These are phyloP conservation scores for Leptogaster cylindrica DNA, from an alignment of 2,888 invertebrate genomes.

Conservation along the genomic window DNA sequence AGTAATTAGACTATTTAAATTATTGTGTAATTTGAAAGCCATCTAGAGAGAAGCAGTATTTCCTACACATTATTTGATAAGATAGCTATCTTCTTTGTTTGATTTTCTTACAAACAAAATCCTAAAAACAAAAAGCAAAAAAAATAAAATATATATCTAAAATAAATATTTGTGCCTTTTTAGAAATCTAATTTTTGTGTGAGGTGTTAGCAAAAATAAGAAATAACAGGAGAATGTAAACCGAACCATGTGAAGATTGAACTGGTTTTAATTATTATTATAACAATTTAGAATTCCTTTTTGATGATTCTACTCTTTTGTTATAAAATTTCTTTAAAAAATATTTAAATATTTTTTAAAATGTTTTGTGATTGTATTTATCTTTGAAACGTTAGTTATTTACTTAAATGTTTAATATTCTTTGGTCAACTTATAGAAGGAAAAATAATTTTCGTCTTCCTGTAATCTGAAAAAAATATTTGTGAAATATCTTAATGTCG, in stretches of 20 bases:
- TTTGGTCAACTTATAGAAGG: too few species aligned
- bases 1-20: background rate
- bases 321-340: background rate
- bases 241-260: slow-evolving; percentile 15
- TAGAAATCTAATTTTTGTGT: slow-evolving; percentile 39
- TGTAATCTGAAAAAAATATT: too few species aligned
- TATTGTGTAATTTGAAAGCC: slow-evolving; percentile 2
- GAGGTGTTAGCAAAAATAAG: slow-evolving; percentile 7
- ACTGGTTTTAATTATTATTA: slow-evolving; percentile 8
- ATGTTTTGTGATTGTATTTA: too few species aligned
- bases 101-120: slow-evolving; percentile 13
- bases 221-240: slow-evolving; percentile 28
- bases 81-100: slow-evolving; percentile 21
- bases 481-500: too few species aligned
- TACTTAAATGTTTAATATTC: too few species aligned
- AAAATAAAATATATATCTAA: slow-evolving; percentile 23
- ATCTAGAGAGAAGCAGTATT: slow-evolving; percentile 12
- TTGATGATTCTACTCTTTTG: background rate
- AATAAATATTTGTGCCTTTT: slow-evolving; percentile 42
- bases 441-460: too few species aligned
- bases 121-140: slow-evolving; percentile 18
- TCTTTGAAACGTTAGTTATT: too few species aligned
- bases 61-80: slow-evolving; percentile 8
- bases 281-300: slow-evolving; percentile 6
- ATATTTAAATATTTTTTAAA: too few species aligned